Conservation (phyloP, 2,797 vertebrate genomes). For the Mionectes olivaceus region DNA sequence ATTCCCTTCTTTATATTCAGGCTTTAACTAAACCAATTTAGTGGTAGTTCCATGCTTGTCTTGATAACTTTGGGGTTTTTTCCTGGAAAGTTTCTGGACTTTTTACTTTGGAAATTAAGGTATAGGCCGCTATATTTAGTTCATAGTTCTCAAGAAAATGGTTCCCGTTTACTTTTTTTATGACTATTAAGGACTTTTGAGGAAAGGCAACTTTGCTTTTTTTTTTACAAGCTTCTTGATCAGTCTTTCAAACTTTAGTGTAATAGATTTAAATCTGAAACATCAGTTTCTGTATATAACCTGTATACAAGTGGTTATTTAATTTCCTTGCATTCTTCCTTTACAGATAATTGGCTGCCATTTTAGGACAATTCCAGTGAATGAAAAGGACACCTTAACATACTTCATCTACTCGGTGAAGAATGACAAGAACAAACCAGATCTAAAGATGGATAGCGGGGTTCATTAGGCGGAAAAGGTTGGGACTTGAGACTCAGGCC, state of each 20-base stretch:
- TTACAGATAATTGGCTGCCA: conserved; percentile 86
- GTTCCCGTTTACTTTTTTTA: background rate
- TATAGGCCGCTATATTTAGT: background rate
- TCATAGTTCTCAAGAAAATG: background rate
- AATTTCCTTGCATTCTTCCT: conserved; percentile 55
- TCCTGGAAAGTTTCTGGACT: background rate
- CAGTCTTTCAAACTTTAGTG: background rate
- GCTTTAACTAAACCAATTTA: background rate
- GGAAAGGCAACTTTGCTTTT: background rate
- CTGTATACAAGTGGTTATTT: background rate
- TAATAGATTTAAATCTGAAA: background rate
- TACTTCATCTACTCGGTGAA: conserved; percentile 88
- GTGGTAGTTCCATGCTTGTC: background rate
- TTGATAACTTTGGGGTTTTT: background rate
- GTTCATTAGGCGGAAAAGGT: conserved; percentile 76
- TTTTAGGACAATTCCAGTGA: conserved; percentile 87
- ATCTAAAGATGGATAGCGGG: conserved; percentile 83
- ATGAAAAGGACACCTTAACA: conserved; percentile 87
- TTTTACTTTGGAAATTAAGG: background rate
- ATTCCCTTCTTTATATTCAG: background rate
- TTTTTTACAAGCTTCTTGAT: background rate
- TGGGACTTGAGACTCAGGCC: conserved; percentile 60
- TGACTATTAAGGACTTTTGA: background rate
- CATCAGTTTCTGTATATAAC: background rate
- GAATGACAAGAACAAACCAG: conserved; percentile 85